Base-by-base conservation (phyloP, 2,113 vertebrate genomes). In the Burhinus oedicnemus region DNA sequence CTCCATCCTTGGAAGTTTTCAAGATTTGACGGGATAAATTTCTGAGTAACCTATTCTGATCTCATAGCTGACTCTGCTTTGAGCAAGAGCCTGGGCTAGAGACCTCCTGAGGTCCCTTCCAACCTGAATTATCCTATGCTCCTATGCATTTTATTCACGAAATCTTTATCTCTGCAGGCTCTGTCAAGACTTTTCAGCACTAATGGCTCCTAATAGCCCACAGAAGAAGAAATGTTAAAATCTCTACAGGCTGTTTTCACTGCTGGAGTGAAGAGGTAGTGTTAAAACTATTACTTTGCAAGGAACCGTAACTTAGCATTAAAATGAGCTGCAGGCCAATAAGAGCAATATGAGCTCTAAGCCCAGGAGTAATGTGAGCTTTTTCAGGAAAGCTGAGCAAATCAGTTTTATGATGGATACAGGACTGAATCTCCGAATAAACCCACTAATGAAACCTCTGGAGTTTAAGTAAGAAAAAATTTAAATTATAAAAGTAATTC, bases 131-230 rank as follows among this genome's bases (percentile, higher is more conserved):
- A 66, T 76, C 34, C 65, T 65, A 79, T 54, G 44, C 96, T 45
- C 42, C 65, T 47, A n/a, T 30, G 40, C 51, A 91, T 69, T 89
- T 89, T 87, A 83, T 57, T 70, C 87, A 83, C 2, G 4, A 76
- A 74, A 80, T 51, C 66, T 93, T 93, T 83, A 40, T 49, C 49
- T 93, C 93, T 91, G 78, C 78, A 77, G 81, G 51, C 12, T 81
- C 80, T 85, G 66, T 91, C 89, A 89, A 95, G 83, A 65, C 58
- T 74, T 87, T 85, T 95, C 78, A 93, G 62, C n/a, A 47, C 58
- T 93, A 95, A 94, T 72, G 62, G 74, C 18, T 91, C 45, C 38
- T 95, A 93, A 91, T 7, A 77, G 74, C 38, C 25, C 81, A 91
- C 36, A 94, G 87, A 70, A 97, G 87, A 91, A 60, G 74, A 89